Evolutionary conservation across 1,140 invertebrate species (phyloP).

Genomic region (Megalonaias nervosa): DNA sequence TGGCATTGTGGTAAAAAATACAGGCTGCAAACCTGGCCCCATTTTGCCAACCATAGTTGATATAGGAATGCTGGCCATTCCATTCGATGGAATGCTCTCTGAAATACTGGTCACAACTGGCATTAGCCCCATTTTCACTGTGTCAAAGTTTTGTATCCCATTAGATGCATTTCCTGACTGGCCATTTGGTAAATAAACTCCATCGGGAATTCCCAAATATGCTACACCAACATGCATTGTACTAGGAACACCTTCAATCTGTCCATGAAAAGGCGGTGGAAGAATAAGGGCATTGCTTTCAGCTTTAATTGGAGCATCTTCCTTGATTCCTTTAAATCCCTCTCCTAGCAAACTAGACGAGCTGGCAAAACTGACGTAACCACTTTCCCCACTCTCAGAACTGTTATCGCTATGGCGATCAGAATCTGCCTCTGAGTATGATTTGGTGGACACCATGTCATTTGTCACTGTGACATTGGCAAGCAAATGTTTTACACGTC

Average conservation of each 20-base stretch:
- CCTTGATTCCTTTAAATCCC: neutral
- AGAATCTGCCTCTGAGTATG: conserved; percentile 2
- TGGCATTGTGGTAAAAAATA: conserved; percentile 32
- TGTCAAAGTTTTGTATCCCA: neutral
- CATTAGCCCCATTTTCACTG: conserved; percentile 30
- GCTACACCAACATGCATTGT: conserved; percentile 25
- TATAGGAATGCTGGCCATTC: conserved; percentile 3
- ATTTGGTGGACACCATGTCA: no score
- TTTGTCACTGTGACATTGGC: neutral
- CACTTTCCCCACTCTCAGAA: conserved; percentile 25
- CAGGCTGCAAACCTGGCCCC: conserved; percentile 18
- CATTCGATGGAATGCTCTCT: conserved; percentile 11
- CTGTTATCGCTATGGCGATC: conserved; percentile 29
- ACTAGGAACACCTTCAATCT: neutral
- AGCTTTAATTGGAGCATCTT: neutral
- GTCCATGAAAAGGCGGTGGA: conserved; percentile 3
- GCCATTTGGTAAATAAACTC: neutral
- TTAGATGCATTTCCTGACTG: neutral
- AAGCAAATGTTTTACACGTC: conserved; percentile 12
- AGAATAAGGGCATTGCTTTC: neutral
- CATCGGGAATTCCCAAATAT: conserved; percentile 2
- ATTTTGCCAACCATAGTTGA: neutral
- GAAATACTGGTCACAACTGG: conserved; percentile 20
- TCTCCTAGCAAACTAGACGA: neutral
- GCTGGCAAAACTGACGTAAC: conserved; percentile 1